Evolutionary conservation across 2,797 vertebrate species (phyloP), one percentile per base, ranked within the genome.

Genomic region (Galago senegalensis): DNA sequence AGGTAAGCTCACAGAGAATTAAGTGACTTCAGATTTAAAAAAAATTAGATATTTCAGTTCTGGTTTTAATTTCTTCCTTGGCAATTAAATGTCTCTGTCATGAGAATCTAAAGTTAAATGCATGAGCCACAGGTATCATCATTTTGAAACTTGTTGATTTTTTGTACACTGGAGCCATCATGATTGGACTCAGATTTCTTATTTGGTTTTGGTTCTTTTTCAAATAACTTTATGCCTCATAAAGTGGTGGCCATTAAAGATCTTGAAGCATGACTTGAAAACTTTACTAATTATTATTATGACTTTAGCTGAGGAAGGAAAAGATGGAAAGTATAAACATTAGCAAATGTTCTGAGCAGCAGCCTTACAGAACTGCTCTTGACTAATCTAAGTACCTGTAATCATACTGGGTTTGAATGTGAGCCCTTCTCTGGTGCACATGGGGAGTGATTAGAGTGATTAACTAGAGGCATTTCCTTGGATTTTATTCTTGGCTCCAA

Each of bases 401-500:
- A 7, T 56, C 94, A 95, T 43, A 81, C 17, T 65, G 43, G 60
- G 14, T 81, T 92, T 75, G 56, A 91, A 87, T 58, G 14, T 56
- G 83, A 96, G 67, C 72, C 40, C 21, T 49, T 93, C 73, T 91
- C 5, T 76, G 67, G 58, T 11, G 11, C 60, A 31, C 7, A 77
- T 72, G 5, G 43, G 53, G 61, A 93, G n/a, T 79, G 65, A 89
- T 94, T 65, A 95, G 25, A 16, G 4, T 96, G 86, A 96, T 94
- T 95, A 94, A 80, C 27, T 79, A 53, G 67, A 96, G 58, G 34
- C 53, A 86, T 94, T 96, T 84, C 61, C 43, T 89, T 2, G 17
- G 89, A 80, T 95, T 90, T 95, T 91, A 87, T 94, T 89, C 81
- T 86, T 85, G 79, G 63, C 43, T 67, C 40, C 60, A 76, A 61